Percentiles rank a stretch among this genome's conserved stretches.
phyloP scores from a whole-genome alignment of 2,113 vertebrate genomes.

The Cololabis saira region DNA sequence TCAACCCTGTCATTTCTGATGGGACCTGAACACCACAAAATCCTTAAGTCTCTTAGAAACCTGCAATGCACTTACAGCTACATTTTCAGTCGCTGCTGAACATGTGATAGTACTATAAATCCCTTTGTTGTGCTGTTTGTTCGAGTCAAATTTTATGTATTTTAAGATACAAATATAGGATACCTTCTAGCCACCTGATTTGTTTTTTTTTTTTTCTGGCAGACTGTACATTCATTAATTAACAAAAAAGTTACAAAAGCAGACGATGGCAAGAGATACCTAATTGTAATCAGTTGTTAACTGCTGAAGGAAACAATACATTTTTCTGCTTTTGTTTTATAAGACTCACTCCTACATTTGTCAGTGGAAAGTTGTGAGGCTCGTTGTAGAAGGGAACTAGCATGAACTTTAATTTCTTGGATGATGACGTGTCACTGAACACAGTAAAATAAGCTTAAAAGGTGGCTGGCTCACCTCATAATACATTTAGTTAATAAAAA shows the following conservation, averaged over 20 bases:
- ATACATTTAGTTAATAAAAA: no score
- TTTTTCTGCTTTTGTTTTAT: constrained; percentile 49
- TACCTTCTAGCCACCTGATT: constrained; percentile 21
- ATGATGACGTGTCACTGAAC: no score
- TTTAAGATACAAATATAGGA: constrained; percentile 4
- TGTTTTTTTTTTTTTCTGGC: constrained; percentile 17
- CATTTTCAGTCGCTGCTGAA: no score
- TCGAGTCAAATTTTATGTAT: background rate
- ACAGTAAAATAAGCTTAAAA: no score
- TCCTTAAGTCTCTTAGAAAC: no score
- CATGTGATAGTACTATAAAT: no score
- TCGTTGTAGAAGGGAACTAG: background rate
- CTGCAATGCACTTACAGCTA: no score
- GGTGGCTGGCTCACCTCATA: no score
- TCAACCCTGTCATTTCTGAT: background rate
- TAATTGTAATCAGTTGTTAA: constrained; percentile 76
- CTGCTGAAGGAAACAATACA: constrained; percentile 47
- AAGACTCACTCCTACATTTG: constrained; percentile 15
- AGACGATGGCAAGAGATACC: constrained; percentile 45
- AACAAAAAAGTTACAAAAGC: no score
- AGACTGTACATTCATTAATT: background rate
- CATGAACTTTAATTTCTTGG: no score
- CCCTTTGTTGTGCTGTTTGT: background rate
- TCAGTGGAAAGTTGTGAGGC: constrained; percentile 23
- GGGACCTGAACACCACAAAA: background rate